Base-by-base conservation (phyloP, 2,888 invertebrate genomes). In the Sesia bembeciformis region DNA sequence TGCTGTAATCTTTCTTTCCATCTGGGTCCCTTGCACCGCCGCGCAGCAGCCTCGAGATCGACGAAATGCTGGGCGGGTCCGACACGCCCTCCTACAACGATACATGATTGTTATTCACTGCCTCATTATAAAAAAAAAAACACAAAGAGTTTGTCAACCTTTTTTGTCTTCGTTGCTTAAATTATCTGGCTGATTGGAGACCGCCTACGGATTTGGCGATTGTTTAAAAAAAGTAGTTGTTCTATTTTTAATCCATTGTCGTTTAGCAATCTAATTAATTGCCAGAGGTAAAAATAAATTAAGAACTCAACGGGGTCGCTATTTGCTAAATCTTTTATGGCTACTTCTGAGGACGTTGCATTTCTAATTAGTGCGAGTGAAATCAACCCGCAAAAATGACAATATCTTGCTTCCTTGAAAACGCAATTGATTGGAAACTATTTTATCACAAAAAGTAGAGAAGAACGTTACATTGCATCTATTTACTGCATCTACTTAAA, bases 11-110 rank as follows among this genome's bases (percentile, higher is more conserved):
- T 85, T 95, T 96, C 75, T 96, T 95, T 57, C 94, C 93, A 70
- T 96, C 96, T 52, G 93, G 91, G 69, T 95, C 95, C 57, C 94
- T 92, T n/a, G 94, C 91, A 49, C 94, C 94, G 49, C 95, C 95
- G 4, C 97, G 92, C 53, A 98, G 91, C 53, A 98, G 91, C 55
- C 98, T 92, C 62, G 96, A 97, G 69, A 98, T 98, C 54, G 97
- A 97, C 64, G 97, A 96, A 57, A 97, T 96, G 59, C 97, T 98
- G 40, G 98, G 98, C 4, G 97, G 98, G 81, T 98, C 97, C 63
- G 97, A 95, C 58, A 97, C 92, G 57, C 97, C 96, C 64, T 97
- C 95, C 92, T 97, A 95, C 65, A 88, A 88, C 60, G 57, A 62
- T 54, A 57, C 56, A 57, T 57, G 54, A 60, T 66, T 59, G 61